phyloP scores from a whole-genome alignment of 2,113 vertebrate genomes.

The Trachemys scripta region DNA sequence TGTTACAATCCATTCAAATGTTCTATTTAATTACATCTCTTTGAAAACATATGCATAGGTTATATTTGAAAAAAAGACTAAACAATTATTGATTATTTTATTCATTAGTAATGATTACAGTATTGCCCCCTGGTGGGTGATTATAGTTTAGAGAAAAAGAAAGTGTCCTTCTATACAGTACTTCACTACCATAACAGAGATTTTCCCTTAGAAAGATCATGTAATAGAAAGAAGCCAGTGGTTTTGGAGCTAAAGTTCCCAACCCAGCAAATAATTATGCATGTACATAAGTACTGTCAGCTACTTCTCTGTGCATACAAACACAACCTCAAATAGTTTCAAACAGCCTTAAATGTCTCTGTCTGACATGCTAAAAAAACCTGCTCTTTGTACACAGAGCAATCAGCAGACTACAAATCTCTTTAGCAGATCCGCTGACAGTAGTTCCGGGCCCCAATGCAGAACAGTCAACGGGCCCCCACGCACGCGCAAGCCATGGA shows the following conservation, averaged over 20 bases:
- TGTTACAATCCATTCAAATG: not conserved
- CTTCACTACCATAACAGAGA: not conserved
- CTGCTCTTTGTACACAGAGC: not conserved
- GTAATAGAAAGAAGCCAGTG: not conserved
- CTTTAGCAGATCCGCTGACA: not conserved
- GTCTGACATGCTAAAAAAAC: constrained; percentile 32
- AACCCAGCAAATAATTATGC: not conserved
- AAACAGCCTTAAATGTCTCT: constrained; percentile 15
- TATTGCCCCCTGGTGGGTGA: not conserved
- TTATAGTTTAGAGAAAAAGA: not conserved
- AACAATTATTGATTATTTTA: not conserved
- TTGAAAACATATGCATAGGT: not conserved
- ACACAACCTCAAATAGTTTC: not conserved
- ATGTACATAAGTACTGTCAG: constrained; percentile 3
- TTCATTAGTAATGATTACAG: not conserved
- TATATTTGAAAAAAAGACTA: not conserved
- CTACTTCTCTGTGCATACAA: constrained; percentile 8
- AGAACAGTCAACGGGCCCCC: too few relatives aligned
- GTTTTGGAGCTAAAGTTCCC: not conserved
- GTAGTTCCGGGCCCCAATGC: too few relatives aligned
- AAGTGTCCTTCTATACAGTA: not conserved
- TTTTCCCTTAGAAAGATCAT: not conserved
- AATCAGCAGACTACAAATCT: not conserved
- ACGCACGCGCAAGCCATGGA: too few relatives aligned
- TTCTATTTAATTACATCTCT: not conserved